Evolutionary conservation across 2,888 invertebrate genomes (phyloP), one percentile per base, ranked within the genome.

Genomic region (Odontocolon sp.): DNA sequence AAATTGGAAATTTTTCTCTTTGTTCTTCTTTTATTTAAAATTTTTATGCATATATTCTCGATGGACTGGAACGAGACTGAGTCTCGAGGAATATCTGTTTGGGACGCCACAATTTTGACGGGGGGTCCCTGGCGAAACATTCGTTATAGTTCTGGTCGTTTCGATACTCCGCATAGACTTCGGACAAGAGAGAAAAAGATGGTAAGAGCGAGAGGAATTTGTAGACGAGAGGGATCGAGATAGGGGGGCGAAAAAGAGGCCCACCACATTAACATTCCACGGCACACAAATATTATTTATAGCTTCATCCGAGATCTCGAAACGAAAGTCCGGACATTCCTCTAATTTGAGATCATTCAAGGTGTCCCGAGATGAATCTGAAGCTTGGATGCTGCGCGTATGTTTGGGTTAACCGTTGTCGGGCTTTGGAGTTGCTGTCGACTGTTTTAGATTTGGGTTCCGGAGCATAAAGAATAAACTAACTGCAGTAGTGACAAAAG

Each of bases 291-390:
- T 87, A 88, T 88, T 88, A 88, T 88, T 88, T 88, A 88, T 88
- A 87, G 88, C 88, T 88, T 88, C 87, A 88, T 88, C 82, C 85
- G 84, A 84, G 81, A 84, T 87, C 83, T 85, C 81, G 83, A 84
- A 85, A 87, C 85, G 86, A 86, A 88, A 87, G 85, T 85, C 59
- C 86, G 85, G 86, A 83, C 84, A 86, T 87, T 88, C 84, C 83
- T 85, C 84, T 85, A 88, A 88, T 86, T 87, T 86, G 83, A 82
- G 84, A 82, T 82, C 72, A 77, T 72, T 77, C 71, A 71, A 76
- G 67, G 66, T 64, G 64, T 69, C 59, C 66, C 63, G 47, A 11
- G 54, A 52, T 14, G 33, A 56, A 28, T 33, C 61, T 26, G 36
- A 38, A 14, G 18, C 9, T 18, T 16, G 26, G 23, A 5, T 57